Percentiles rank a stretch among this genome's conserved stretches.
Conservation (phyloP, 1,140 invertebrate species). For the Myzus persicae region DNA sequence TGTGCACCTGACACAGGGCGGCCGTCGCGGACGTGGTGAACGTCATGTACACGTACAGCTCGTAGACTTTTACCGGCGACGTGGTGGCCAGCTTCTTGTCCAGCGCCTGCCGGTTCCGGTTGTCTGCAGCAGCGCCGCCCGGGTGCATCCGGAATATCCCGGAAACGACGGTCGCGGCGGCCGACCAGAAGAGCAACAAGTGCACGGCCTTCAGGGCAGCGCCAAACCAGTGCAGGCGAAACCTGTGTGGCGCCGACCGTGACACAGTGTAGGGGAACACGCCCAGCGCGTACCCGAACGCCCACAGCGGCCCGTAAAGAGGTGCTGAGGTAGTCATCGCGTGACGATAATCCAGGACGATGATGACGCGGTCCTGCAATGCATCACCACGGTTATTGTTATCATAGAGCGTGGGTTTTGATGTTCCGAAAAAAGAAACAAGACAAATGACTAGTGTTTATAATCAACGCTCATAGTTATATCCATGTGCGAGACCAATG, state of each 20-base stretch:
- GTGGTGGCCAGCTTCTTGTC: not conserved
- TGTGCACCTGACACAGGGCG: not conserved
- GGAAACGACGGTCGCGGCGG: not conserved
- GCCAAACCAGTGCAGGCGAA: conserved; percentile 7
- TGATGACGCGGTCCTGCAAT: not conserved
- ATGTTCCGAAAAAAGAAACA: not conserved
- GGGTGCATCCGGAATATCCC: not conserved
- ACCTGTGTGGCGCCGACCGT: not conserved
- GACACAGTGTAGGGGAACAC: conserved; percentile 7
- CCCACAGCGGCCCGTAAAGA: not conserved
- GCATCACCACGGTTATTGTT: not conserved
- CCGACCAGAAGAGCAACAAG: not conserved
- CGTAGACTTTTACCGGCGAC: not conserved
- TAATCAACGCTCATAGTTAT: no score
- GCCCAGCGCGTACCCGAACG: not conserved
- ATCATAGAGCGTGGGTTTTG: no score
- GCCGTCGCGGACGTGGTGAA: not conserved
- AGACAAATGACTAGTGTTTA: no score
- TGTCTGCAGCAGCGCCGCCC: no score
- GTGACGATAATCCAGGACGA: not conserved
- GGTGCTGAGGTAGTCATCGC: not conserved
- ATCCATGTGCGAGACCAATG: no score
- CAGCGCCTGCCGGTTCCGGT: not conserved
- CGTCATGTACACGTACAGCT: not conserved
- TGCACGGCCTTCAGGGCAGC: not conserved